These are phyloP conservation scores for Gonioctena quinquepunctata DNA, from an alignment of 1,140 invertebrate species.

Conservation along the genomic window DNA sequence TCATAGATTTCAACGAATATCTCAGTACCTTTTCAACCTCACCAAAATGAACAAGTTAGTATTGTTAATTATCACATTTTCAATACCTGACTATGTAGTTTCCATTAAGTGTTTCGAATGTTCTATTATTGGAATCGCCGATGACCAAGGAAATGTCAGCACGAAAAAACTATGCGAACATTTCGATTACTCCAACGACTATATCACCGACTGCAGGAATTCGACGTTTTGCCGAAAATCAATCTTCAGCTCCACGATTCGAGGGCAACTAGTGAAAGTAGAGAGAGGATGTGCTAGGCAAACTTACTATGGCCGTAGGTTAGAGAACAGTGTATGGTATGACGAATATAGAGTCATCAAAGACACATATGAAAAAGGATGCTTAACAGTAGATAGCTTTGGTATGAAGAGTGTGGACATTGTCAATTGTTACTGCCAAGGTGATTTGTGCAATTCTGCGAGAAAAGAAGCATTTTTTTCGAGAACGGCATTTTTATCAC, in stretches of 20 bases:
- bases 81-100: neutral
- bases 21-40: neutral
- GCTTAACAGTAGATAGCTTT: neutral
- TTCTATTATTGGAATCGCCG: neutral
- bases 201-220: neutral
- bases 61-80: neutral
- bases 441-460: constrained; percentile 8
- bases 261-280: neutral
- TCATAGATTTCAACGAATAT: too few species aligned
- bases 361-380: neutral
- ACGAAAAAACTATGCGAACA: neutral
- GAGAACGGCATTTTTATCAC: too few species aligned
- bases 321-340: neutral
- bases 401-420: neutral
- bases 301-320: neutral
- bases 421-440: neutral
- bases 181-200: constrained; percentile 3
- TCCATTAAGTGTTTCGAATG: constrained; percentile 13
- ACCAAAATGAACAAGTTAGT: neutral
- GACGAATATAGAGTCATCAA: neutral
- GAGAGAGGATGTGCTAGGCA: constrained; percentile 15
- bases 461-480: too few species aligned
- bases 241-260: neutral
- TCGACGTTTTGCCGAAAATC: constrained; percentile 12
- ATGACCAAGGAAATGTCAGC: neutral